These are phyloP conservation scores for Danaus chrysippus DNA, from an alignment of 2,888 invertebrate genomes.

Conservation along the genomic window DNA sequence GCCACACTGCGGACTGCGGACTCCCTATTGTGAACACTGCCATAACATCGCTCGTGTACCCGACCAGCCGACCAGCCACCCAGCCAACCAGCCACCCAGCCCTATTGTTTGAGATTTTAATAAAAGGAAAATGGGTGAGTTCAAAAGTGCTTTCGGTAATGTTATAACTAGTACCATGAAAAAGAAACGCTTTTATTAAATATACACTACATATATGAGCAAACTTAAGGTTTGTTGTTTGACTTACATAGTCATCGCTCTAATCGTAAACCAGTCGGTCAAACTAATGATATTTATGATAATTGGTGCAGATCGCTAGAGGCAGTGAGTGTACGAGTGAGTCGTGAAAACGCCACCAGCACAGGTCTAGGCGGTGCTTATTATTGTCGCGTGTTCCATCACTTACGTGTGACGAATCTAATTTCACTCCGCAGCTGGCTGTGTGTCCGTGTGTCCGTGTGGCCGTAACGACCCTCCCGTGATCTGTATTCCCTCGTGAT, in stretches of 20 bases:
- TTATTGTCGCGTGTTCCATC: conserved; percentile 25
- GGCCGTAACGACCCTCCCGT: conserved; percentile 10
- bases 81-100: too few relatives aligned
- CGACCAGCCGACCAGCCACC: not conserved
- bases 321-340: not conserved
- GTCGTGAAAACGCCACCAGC: not conserved
- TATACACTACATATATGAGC: not conserved
- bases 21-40: conserved; percentile 25
- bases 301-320: not conserved
- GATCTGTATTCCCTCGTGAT: conserved; percentile 13
- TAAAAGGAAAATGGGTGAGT: conserved; percentile 12
- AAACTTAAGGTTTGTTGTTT: not conserved
- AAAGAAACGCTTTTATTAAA: not conserved
- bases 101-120: conserved; percentile 26
- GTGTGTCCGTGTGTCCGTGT: too few relatives aligned
- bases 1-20: conserved; percentile 22
- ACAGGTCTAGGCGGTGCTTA: conserved; percentile 12
- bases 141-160: not conserved
- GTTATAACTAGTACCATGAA: not conserved
- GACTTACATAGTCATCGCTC: not conserved
- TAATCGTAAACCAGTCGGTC: not conserved
- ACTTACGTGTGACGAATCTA: conserved; percentile 29
- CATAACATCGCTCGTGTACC: conserved; percentile 21
- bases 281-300: not conserved
- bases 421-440: conserved; percentile 24